Conservation (phyloP, 2,797 vertebrate genomes). For the Taenioides sp. region DNA sequence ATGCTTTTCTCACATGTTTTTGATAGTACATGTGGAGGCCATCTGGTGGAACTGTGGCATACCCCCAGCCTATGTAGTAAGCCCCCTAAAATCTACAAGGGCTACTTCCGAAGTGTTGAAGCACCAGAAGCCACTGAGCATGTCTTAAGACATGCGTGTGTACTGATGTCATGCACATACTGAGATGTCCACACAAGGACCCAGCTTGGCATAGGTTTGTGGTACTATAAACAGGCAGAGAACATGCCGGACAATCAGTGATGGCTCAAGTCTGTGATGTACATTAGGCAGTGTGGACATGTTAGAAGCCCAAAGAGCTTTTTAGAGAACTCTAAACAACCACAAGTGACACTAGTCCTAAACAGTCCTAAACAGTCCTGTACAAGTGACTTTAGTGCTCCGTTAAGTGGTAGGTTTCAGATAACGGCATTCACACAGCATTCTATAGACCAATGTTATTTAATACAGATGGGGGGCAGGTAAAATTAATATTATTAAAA, state of each 20-base stretch:
- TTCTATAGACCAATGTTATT: too few relatives aligned
- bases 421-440: too few relatives aligned
- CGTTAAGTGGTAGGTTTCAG: too few relatives aligned
- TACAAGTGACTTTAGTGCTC: too few relatives aligned
- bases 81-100: too few relatives aligned
- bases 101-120: not conserved
- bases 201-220: not conserved
- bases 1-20: not conserved
- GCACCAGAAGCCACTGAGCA: not conserved
- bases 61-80: too few relatives aligned
- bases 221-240: not conserved
- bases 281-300: not conserved
- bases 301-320: constrained; percentile 48
- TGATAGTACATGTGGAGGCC: not conserved
- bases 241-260: constrained; percentile 3
- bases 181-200: not conserved
- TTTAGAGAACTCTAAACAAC: not conserved
- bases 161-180: not conserved
- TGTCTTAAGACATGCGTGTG: not conserved
- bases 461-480: too few relatives aligned
- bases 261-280: not conserved
- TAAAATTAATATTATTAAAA: too few relatives aligned
- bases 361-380: too few relatives aligned
- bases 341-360: not conserved
- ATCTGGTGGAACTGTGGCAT: not conserved